A percentile compares a stretch with the other conserved stretches of the same genome.
Evolutionary conservation across 2,113 vertebrate species (phyloP).

Genomic region (Eolophus roseicapilla): DNA sequence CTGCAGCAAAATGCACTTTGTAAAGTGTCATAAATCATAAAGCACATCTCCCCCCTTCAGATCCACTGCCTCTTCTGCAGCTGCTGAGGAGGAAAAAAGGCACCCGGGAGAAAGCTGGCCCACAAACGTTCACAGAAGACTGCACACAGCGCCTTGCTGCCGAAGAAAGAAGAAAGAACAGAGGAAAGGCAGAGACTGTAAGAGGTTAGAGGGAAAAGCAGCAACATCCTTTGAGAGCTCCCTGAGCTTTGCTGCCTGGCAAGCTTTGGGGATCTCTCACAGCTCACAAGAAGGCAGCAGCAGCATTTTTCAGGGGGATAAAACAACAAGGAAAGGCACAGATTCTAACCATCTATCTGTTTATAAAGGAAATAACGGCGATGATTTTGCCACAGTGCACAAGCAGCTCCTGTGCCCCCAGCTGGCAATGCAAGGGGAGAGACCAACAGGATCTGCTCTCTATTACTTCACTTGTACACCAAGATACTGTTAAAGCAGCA

Average conservation of each 20-base stretch:
- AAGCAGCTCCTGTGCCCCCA: neutral
- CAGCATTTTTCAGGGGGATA: neutral
- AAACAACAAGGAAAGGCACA: neutral
- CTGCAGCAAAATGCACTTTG: constrained; percentile 28
- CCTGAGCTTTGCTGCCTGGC: neutral
- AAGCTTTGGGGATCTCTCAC: constrained; percentile 25
- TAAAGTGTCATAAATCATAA: constrained; percentile 48
- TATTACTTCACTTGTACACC: neutral
- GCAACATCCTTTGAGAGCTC: constrained; percentile 54
- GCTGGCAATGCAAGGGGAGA: neutral
- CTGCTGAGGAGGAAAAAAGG: constrained; percentile 59
- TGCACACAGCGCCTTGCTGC: constrained; percentile 49
- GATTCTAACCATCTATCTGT: neutral
- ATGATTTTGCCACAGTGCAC: neutral
- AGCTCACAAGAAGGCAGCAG: neutral
- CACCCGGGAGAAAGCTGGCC: constrained; percentile 58
- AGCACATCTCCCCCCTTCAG: constrained; percentile 21
- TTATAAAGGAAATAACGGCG: neutral
- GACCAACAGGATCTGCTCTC: neutral
- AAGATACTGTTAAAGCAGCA: neutral
- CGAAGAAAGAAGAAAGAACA: constrained; percentile 51
- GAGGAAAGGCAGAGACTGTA: constrained; percentile 28
- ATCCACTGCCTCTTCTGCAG: constrained; percentile 40
- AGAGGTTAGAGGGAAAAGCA: constrained; percentile 44
- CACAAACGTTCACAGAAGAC: constrained; percentile 65